phyloP scores from a whole-genome alignment of 2,113 vertebrate genomes.

The Bufo gargarizans region DNA sequence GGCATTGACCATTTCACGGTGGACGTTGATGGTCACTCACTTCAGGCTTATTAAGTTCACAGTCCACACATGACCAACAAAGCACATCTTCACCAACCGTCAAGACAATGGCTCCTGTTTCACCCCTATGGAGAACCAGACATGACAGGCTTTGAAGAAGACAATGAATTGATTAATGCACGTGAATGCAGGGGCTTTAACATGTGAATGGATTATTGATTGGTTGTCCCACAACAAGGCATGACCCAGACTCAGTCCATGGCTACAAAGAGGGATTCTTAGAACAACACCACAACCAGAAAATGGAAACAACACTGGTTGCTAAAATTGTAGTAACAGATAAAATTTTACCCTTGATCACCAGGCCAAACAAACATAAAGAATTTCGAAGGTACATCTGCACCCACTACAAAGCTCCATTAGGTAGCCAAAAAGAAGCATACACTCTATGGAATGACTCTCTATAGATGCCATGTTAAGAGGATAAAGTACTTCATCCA shows the following conservation, averaged over 20 bases:
- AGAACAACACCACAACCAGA: not conserved
- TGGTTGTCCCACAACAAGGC: constrained; percentile 30
- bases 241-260: not conserved
- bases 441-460: no score
- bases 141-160: not conserved
- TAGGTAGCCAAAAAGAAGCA: not conserved
- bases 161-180: constrained; percentile 32
- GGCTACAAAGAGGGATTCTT: not conserved
- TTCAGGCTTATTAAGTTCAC: constrained; percentile 32
- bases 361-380: not conserved
- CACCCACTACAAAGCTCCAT: not conserved
- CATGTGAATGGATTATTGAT: constrained; percentile 55
- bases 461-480: no score
- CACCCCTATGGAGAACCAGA: constrained; percentile 17
- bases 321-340: not conserved
- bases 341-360: not conserved
- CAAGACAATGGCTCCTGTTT: constrained; percentile 27
- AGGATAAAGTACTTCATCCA: no score
- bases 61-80: not conserved
- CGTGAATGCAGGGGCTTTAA: constrained; percentile 3
- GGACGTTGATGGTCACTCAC: constrained; percentile 8
- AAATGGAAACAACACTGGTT: not conserved
- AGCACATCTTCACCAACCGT: not conserved
- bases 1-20: constrained; percentile 34
- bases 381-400: not conserved